phyloP scores from a whole-genome alignment of 2,797 vertebrate species.

The Halcyon smyrnensis region DNA sequence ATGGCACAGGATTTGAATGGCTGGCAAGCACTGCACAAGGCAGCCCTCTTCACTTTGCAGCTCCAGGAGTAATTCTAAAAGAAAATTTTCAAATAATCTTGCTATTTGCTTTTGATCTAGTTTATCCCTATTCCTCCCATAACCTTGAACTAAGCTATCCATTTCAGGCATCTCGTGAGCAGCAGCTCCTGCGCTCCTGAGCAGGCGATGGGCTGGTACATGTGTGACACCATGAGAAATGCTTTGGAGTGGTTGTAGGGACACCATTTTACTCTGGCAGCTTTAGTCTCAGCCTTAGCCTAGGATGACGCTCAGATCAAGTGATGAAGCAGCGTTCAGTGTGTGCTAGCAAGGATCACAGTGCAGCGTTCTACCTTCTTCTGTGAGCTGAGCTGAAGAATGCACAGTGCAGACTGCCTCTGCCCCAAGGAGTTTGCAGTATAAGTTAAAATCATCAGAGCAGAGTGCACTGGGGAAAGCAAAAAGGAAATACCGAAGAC shows the following conservation, averaged over 20 bases:
- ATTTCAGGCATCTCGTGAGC: not conserved
- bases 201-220: rapidly evolving
- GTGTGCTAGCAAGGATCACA: not conserved
- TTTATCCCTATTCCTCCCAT: not conserved
- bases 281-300: not conserved
- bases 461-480: not conserved
- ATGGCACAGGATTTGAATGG: not conserved
- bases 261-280: not conserved
- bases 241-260: not conserved
- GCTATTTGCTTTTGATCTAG: not conserved
- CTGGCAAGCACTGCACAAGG: not conserved
- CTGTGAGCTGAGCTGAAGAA: not conserved
- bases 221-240: not conserved
- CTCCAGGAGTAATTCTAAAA: not conserved
- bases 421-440: not conserved
- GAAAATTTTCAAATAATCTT: not conserved
- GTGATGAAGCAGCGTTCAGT: rapidly evolving
- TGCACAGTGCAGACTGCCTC: not conserved
- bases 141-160: not conserved
- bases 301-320: not conserved
- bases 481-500: conserved; percentile 39
- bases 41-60: not conserved
- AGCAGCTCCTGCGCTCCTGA: not conserved
- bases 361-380: not conserved
- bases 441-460: not conserved